phyloP scores from a whole-genome alignment of 2,888 invertebrate genomes.

The Anoplius nigerrimus region DNA sequence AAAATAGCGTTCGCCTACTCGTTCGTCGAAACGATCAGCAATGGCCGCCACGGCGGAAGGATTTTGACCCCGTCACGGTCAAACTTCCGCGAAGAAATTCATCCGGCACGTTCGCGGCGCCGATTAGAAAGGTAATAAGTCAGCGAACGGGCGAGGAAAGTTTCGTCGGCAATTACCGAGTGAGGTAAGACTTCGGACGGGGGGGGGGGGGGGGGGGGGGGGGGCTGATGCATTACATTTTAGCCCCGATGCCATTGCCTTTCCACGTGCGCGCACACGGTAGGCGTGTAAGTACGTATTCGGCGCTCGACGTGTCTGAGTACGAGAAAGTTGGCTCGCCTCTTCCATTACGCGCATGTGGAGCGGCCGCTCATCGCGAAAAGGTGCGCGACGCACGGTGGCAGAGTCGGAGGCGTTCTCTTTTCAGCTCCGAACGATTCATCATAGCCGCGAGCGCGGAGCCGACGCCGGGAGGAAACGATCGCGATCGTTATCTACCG shows the following conservation, averaged over 20 bases:
- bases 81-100: conserved; percentile 60
- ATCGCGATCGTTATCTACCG: no score
- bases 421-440: no score
- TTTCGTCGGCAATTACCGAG: conserved; percentile 53
- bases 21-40: no score
- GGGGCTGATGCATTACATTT: conserved; percentile 57
- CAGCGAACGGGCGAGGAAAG: conserved; percentile 55
- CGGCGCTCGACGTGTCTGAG: no score
- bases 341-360: conserved; percentile 2
- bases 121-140: conserved; percentile 56
- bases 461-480: no score
- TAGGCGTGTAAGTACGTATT: conserved; percentile 43
- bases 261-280: no score
- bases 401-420: no score
- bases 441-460: no score
- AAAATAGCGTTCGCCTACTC: no score
- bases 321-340: conserved; percentile 53
- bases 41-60: background rate
- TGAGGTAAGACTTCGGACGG: conserved; percentile 64
- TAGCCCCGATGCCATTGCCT: conserved; percentile 54
- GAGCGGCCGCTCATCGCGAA: background rate
- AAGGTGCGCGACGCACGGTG: no score
- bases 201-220: conserved; percentile 18
- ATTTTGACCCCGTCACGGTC: conserved; percentile 49
- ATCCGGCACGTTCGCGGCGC: conserved; percentile 30